A percentile compares a stretch with the other conserved stretches of the same genome.
Evolutionary conservation across 2,888 invertebrate species (phyloP).

Genomic region (Parasteatoda lunata): DNA sequence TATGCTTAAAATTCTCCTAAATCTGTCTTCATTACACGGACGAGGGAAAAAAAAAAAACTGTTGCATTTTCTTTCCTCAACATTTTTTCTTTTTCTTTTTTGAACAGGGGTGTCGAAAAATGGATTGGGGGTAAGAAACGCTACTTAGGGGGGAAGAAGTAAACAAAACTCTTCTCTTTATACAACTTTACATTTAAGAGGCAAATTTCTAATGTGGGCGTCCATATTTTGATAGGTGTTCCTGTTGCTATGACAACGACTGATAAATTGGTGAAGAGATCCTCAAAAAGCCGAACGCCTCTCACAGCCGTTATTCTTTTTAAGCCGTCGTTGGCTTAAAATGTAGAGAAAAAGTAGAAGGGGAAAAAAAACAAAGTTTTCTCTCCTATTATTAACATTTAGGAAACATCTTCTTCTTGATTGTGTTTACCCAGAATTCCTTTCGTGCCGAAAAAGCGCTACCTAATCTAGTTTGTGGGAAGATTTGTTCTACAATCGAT

Average conservation of each 20-base stretch:
- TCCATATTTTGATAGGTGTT: slow-evolving; percentile 40
- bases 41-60: too few relatives aligned
- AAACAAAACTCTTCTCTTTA: too few relatives aligned
- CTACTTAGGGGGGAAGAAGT: too few relatives aligned
- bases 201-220: slow-evolving; percentile 18
- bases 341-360: slow-evolving; percentile 3
- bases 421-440: slow-evolving; percentile 29
- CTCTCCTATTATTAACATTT: slow-evolving; percentile 34
- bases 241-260: slow-evolving; percentile 25
- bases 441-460: slow-evolving; percentile 9
- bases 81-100: too few relatives aligned
- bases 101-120: too few relatives aligned
- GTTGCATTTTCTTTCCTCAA: too few relatives aligned
- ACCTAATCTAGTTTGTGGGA: slow-evolving; percentile 26
- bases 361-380: slow-evolving; percentile 2
- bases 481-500: slow-evolving; percentile 24
- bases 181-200: slow-evolving; percentile 14
- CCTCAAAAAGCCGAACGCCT: slow-evolving; percentile 29
- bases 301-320: slow-evolving; percentile 1
- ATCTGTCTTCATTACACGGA: too few relatives aligned
- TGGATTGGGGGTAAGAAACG: too few relatives aligned
- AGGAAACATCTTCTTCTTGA: slow-evolving; percentile 36
- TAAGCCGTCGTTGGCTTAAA: slow-evolving; percentile 19
- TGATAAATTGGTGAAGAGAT: slow-evolving; percentile 35
- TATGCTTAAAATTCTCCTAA: too few relatives aligned